A percentile compares a stretch with the other conserved stretches of the same genome.
phyloP scores from a whole-genome alignment of 2,797 vertebrate species.

The Sebastes umbrosus region DNA sequence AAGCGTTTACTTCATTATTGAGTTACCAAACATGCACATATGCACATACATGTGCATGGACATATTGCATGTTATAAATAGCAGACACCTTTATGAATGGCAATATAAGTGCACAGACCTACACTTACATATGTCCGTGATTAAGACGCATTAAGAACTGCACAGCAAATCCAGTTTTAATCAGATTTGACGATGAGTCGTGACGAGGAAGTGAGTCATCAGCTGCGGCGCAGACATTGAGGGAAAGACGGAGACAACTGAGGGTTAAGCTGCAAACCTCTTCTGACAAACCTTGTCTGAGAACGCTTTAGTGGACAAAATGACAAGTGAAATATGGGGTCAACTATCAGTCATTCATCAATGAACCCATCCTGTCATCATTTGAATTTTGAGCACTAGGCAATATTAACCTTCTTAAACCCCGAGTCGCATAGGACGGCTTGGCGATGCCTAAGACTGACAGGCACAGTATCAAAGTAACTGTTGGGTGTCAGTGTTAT shows the following conservation, averaged over 20 bases:
- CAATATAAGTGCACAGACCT: background rate
- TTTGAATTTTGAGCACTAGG: conserved; percentile 78
- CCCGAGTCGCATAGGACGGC: conserved; percentile 63
- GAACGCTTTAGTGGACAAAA: conserved; percentile 72
- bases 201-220: conserved; percentile 64
- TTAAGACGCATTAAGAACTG: conserved; percentile 1
- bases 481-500: conserved; percentile 80
- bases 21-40: background rate
- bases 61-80: background rate
- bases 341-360: conserved; percentile 82
- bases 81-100: background rate
- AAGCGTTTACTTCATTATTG: background rate
- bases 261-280: conserved; percentile 77
- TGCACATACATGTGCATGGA: background rate
- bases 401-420: conserved; percentile 78
- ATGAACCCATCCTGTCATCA: conserved; percentile 76
- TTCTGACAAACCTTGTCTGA: conserved; percentile 76
- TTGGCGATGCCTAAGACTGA: conserved; percentile 73
- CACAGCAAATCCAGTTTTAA: conserved; percentile 53
- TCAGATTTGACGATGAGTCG: conserved; percentile 53
- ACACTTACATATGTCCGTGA: conserved; percentile 4
- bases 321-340: conserved; percentile 82
- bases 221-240: conserved; percentile 41
- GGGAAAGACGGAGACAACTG: conserved; percentile 58
- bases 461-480: conserved; percentile 78